phyloP scores from a whole-genome alignment of 2,113 vertebrate genomes.

The Aegithalos caudatus region DNA sequence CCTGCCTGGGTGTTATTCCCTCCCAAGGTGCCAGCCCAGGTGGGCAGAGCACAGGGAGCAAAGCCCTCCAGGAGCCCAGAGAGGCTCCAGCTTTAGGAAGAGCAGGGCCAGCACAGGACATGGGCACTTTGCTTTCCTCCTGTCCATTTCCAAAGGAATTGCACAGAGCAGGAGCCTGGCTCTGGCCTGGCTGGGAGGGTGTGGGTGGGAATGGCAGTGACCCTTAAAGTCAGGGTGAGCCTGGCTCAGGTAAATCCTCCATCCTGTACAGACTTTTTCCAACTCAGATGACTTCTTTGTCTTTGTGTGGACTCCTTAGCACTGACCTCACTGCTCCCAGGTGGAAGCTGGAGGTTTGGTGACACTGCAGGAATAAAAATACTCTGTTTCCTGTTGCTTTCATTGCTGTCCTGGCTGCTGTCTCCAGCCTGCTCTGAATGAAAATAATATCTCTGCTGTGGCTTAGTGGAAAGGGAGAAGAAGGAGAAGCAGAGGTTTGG shows the following conservation, averaged over 20 bases:
- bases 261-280: background rate
- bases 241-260: background rate
- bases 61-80: background rate
- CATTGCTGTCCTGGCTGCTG: background rate
- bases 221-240: background rate
- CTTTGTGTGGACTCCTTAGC: background rate
- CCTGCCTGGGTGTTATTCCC: background rate
- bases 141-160: background rate
- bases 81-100: background rate
- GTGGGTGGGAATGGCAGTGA: background rate
- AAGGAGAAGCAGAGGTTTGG: background rate
- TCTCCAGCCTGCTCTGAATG: background rate
- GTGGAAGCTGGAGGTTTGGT: background rate
- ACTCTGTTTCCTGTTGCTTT: background rate
- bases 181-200: fast-evolving
- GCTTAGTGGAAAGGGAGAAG: background rate
- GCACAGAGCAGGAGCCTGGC: background rate
- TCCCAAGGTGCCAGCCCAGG: fast-evolving
- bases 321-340: background rate
- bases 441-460: background rate
- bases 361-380: background rate
- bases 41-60: background rate
- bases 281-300: background rate
- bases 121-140: background rate
- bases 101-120: background rate